Conservation (phyloP, 2,113 vertebrate genomes). For the Panthera tigris region DNA sequence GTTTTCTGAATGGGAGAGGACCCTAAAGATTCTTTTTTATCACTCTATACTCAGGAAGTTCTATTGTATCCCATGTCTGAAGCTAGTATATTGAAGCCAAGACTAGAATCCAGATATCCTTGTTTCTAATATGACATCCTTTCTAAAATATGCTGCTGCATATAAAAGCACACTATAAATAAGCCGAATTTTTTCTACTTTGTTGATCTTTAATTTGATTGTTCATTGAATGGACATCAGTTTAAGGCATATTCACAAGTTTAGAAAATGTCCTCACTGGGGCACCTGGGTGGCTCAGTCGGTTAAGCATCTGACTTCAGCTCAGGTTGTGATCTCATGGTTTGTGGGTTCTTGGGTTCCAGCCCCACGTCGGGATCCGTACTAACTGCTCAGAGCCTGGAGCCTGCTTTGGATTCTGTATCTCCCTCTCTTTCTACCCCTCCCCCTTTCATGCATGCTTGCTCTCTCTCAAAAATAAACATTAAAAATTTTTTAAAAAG, state of each 20-base stretch:
- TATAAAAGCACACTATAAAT: not conserved
- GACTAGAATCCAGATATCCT: not conserved
- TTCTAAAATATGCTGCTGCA: not conserved
- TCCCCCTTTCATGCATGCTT: too few species aligned
- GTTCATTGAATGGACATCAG: not conserved
- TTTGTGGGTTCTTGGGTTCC: too few species aligned
- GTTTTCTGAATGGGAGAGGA: not conserved
- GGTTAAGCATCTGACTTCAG: too few species aligned
- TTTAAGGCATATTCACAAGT: not conserved
- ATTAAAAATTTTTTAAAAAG: too few species aligned
- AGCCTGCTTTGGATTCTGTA: too few species aligned
- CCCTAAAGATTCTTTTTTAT: not conserved
- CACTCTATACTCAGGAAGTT: not conserved
- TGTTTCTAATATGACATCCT: not conserved
- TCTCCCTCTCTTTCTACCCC: too few species aligned
- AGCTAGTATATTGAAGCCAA: not conserved
- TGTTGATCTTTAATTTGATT: not conserved
- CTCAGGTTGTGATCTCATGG: too few species aligned
- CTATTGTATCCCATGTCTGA: not conserved
- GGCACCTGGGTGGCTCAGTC: too few species aligned
- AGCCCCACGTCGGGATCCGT: too few species aligned
- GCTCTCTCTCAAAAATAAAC: too few species aligned
- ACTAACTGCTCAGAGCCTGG: too few species aligned
- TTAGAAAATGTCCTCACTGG: not conserved
- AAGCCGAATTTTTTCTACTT: not conserved